Conservation (phyloP, 2,888 invertebrate genomes). For the Phengaris arion region DNA sequence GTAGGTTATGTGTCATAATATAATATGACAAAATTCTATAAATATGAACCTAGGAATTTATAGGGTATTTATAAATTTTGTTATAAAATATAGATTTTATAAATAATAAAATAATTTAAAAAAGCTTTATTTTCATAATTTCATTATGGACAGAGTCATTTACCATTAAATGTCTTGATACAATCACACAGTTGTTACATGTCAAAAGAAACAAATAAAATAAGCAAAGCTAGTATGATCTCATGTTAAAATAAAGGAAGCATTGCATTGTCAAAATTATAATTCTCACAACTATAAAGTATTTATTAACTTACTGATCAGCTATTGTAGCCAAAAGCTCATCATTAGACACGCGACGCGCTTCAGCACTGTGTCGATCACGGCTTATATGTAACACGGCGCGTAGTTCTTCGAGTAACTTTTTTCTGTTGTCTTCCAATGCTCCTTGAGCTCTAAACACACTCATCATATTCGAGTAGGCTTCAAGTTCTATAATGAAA, state of each 20-base stretch:
- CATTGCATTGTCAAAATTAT: not conserved
- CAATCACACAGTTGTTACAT: not conserved
- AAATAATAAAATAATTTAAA: not conserved
- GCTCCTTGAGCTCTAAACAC: constrained; percentile 96
- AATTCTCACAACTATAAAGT: constrained; percentile 41
- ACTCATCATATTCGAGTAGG: constrained; percentile 93
- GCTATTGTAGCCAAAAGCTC: constrained; percentile 93
- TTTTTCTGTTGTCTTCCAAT: constrained; percentile 90
- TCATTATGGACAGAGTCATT: not conserved
- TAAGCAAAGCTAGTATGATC: constrained; percentile 23
- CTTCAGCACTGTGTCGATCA: constrained; percentile 95
- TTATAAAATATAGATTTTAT: not conserved
- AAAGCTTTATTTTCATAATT: not conserved
- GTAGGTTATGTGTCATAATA: not conserved
- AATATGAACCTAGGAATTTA: not conserved
- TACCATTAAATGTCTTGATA: not conserved
- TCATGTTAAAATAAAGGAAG: constrained; percentile 5
- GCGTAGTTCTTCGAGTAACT: constrained; percentile 90
- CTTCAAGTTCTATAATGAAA: constrained; percentile 89
- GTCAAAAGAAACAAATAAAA: not conserved
- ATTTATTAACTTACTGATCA: constrained; percentile 84
- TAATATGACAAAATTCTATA: not conserved
- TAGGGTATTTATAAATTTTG: not conserved
- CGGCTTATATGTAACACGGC: constrained; percentile 90
- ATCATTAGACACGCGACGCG: constrained; percentile 94